Evolutionary conservation across 2,888 invertebrate genomes (phyloP), one percentile per base, ranked within the genome.

Genomic region (Aleiodes testaceus): DNA sequence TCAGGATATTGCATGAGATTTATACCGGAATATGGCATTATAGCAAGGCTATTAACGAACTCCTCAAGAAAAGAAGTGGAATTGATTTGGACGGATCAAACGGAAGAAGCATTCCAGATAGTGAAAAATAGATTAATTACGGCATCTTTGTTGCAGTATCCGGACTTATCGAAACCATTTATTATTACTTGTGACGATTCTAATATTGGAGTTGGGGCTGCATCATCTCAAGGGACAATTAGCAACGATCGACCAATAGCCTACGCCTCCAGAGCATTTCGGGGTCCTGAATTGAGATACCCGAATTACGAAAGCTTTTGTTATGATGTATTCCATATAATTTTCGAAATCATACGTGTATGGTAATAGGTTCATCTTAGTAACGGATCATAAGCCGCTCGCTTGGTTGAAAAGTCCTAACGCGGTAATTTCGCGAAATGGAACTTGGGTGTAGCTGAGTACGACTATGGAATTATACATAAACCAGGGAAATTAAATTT

Each of bases 291-390:
- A 55, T 9, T 11, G 9, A 50, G 20, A 18, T 64, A 64, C 16
- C 49, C 36, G 16, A 69, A 49, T 3, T 69, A 61, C 20, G 61
- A 69, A 69, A n/a, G 63, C 63, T 14, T 50, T 64, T 12, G 64
- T 64, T 3, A 63, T 70, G 9, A 42, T 64, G 22, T 16, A 69
- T 36, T 20, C 36, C 14, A 74, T 77, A 1, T 74, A 79, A 61
- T 76, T 81, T 70, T 82, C 79, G 61, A 53, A 79, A 44, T 79
- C 79, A 0, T 83, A 83, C 69, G 12, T 84, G 9, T 82, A 77
- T 63, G 83, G 82, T 0, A 49, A 74, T 68, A 76, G 72, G 53
- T 82, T 84, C 3, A 26, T 5, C 5, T 5, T 26, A 26, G 26
- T 26, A 5, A 26, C 26, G 4, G 36, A 36, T 36, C 36, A 36